Percentiles rank a stretch among this genome's conserved stretches.
Evolutionary conservation across 2,113 vertebrate genomes (phyloP).

Genomic region (Epinephelus moara): DNA sequence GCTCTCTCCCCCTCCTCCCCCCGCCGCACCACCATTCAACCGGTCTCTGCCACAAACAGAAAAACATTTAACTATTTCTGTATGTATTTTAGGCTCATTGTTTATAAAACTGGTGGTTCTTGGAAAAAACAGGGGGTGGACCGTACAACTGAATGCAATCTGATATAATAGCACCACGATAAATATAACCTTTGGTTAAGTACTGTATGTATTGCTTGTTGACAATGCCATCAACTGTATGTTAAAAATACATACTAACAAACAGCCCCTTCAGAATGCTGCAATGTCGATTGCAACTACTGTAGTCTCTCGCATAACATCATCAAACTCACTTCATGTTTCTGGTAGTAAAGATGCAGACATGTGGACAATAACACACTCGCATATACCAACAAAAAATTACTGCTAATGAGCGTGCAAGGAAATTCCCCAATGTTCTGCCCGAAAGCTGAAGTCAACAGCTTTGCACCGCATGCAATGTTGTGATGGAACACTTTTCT

Average conservation of each 20-base stretch:
- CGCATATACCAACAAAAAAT: too few species aligned
- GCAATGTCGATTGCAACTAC: too few species aligned
- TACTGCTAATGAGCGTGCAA: too few species aligned
- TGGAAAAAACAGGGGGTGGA: not conserved
- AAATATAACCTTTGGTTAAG: not conserved
- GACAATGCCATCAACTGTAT: not conserved
- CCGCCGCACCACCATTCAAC: conserved; percentile 70
- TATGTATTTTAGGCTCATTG: not conserved
- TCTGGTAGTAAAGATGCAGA: too few species aligned
- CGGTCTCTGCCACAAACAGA: conserved; percentile 82
- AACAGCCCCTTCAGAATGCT: too few species aligned
- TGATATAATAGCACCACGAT: not conserved
- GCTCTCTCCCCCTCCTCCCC: conserved; percentile 67
- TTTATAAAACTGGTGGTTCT: not conserved
- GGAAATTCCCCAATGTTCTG: too few species aligned
- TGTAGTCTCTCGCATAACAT: too few species aligned
- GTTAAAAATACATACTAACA: not conserved
- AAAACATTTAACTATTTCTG: not conserved
- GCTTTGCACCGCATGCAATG: too few species aligned
- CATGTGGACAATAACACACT: too few species aligned
- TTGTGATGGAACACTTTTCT: too few species aligned
- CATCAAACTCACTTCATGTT: too few species aligned
- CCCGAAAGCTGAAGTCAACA: too few species aligned
- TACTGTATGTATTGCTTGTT: not conserved
- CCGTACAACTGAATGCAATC: not conserved